Conservation (phyloP, 2,888 invertebrate genomes). For the Taenaris catops region DNA sequence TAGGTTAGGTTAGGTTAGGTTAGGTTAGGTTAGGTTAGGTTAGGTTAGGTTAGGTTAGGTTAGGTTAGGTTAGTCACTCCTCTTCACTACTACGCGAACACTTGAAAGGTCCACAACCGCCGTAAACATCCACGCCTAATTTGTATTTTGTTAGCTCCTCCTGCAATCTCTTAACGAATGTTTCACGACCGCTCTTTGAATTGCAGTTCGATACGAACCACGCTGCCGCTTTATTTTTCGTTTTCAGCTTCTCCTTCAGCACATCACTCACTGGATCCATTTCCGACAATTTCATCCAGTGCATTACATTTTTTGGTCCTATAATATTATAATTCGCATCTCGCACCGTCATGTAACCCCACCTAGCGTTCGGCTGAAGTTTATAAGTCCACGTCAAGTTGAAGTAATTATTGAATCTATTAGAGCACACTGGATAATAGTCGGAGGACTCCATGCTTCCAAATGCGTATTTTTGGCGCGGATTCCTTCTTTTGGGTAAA, state of each 20-base stretch:
- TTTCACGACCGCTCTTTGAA: slow-evolving; percentile 32
- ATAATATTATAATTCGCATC: slow-evolving; percentile 37
- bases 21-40: too few species aligned
- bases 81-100: too few species aligned
- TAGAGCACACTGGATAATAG: slow-evolving; percentile 43
- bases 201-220: slow-evolving; percentile 51
- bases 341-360: slow-evolving; percentile 52
- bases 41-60: too few species aligned
- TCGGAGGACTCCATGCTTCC: slow-evolving; percentile 50
- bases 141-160: slow-evolving; percentile 30
- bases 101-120: slow-evolving; percentile 36
- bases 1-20: too few species aligned
- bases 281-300: slow-evolving; percentile 40
- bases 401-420: slow-evolving; percentile 42
- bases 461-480: slow-evolving; percentile 51
- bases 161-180: slow-evolving; percentile 31
- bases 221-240: slow-evolving; percentile 42
- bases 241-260: slow-evolving; percentile 32
- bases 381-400: slow-evolving; percentile 66
- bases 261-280: slow-evolving; percentile 37
- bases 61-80: too few species aligned
- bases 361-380: slow-evolving; percentile 47
- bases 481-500: slow-evolving; percentile 36
- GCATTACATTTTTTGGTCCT: slow-evolving; percentile 46
- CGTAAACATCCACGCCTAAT: slow-evolving; percentile 41